Conservation (phyloP, 2,888 invertebrate genomes). For the Chaitophorus viminalis region DNA sequence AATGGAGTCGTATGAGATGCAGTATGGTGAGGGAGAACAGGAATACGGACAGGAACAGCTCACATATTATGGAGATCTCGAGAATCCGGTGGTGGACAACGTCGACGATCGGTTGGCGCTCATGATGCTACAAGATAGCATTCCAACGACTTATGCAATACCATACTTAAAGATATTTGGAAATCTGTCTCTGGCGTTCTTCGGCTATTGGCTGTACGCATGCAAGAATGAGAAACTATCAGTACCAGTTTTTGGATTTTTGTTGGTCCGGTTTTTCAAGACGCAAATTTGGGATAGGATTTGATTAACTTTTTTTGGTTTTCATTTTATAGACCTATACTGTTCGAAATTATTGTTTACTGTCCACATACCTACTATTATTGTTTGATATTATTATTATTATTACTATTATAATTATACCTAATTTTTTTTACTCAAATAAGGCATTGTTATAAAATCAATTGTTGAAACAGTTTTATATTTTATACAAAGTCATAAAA, state of each 20-base stretch:
- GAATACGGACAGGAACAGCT: neutral
- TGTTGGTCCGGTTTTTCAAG: slow-evolving; percentile 72
- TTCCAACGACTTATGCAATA: neutral
- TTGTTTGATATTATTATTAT: neutral
- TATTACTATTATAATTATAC: neutral
- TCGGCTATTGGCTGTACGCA: slow-evolving; percentile 84
- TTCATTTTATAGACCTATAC: neutral
- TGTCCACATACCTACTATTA: neutral
- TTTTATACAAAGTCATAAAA: too few relatives aligned
- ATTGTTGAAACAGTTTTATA: too few relatives aligned
- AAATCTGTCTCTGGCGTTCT: slow-evolving; percentile 70
- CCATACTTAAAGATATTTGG: slow-evolving; percentile 54
- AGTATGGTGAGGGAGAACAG: slow-evolving; percentile 72
- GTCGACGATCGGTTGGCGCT: neutral
- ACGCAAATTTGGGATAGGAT: slow-evolving; percentile 56
- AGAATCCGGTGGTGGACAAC: neutral
- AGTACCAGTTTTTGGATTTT: slow-evolving; percentile 80
- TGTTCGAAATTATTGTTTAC: neutral
- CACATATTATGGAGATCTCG: neutral
- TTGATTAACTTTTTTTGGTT: neutral
- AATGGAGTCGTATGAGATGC: slow-evolving; percentile 68
- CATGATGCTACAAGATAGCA: neutral
- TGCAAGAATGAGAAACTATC: slow-evolving; percentile 83
- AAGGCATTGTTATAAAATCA: too few relatives aligned
- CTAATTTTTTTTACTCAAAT: neutral